phyloP scores from a whole-genome alignment of 2,113 vertebrate species.

The Dolichallabes microphthalmus region DNA sequence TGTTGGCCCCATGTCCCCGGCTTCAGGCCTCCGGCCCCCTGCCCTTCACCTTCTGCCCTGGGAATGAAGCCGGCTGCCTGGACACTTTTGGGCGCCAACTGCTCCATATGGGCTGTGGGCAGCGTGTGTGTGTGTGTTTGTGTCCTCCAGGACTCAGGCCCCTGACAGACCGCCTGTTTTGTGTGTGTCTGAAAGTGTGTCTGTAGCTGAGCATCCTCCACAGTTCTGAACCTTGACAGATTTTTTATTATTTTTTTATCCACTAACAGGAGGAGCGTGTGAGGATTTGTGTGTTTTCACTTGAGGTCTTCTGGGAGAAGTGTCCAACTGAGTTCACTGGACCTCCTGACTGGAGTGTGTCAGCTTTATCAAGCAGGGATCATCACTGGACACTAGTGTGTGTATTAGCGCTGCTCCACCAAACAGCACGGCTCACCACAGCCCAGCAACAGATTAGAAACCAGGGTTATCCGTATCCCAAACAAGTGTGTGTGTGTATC shows the following conservation, averaged over 20 bases:
- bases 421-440: neutral
- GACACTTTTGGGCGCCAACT: conserved; percentile 74
- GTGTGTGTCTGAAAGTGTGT: conserved; percentile 35
- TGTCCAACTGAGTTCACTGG: conserved; percentile 45
- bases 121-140: conserved; percentile 51
- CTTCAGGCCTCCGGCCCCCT: conserved; percentile 57
- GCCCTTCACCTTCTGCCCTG: conserved; percentile 76
- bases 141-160: conserved; percentile 52
- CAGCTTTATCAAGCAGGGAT: conserved; percentile 45
- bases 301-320: conserved; percentile 43
- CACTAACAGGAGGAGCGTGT: conserved; percentile 45
- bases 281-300: conserved; percentile 43
- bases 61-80: conserved; percentile 73
- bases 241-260: conserved; percentile 14
- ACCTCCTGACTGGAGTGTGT: conserved; percentile 48
- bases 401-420: conserved; percentile 20
- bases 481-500: conserved; percentile 28
- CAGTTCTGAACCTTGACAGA: conserved; percentile 51
- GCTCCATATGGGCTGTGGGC: conserved; percentile 75
- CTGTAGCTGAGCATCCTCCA: conserved; percentile 39
- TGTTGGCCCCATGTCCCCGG: conserved; percentile 64
- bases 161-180: conserved; percentile 38
- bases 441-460: conserved; percentile 4
- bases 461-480: neutral
- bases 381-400: conserved; percentile 42